phyloP scores from a whole-genome alignment of 2,888 invertebrate genomes.

The Plagodis dolabraria region DNA sequence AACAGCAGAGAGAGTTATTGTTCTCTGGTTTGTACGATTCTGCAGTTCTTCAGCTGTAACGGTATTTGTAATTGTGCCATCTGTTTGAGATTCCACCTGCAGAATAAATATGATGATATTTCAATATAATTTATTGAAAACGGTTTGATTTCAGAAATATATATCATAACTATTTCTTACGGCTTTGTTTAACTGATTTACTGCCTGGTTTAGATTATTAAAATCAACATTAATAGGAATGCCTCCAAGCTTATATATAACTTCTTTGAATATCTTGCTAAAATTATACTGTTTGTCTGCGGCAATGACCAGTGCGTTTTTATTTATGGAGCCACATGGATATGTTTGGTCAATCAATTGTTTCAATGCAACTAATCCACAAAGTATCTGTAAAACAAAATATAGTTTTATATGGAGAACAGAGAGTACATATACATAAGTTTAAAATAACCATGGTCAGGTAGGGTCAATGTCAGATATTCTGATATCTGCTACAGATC shows the following conservation, averaged over 20 bases:
- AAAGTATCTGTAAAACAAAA: too few relatives aligned
- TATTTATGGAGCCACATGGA: neutral
- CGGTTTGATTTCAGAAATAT: too few relatives aligned
- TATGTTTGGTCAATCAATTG: neutral
- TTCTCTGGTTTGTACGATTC: neutral
- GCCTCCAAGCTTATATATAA: neutral
- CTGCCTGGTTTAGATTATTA: too few relatives aligned
- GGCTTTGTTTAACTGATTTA: too few relatives aligned
- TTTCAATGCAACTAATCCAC: too few relatives aligned
- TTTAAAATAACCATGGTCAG: too few relatives aligned
- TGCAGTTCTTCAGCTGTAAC: neutral
- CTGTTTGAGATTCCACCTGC: neutral
- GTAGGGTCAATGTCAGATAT: too few relatives aligned
- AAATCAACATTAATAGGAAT: neutral
- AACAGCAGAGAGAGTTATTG: neutral
- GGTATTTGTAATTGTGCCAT: neutral
- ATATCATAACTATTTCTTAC: too few relatives aligned
- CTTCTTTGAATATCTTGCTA: neutral
- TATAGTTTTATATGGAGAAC: too few relatives aligned
- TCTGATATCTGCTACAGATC: too few relatives aligned
- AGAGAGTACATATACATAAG: too few relatives aligned
- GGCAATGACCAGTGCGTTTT: neutral
- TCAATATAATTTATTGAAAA: too few relatives aligned
- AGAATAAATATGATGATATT: neutral
- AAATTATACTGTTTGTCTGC: neutral